These are phyloP conservation scores for Ornithoptera priamus DNA, from an alignment of 2,888 invertebrate genomes.

Conservation along the genomic window DNA sequence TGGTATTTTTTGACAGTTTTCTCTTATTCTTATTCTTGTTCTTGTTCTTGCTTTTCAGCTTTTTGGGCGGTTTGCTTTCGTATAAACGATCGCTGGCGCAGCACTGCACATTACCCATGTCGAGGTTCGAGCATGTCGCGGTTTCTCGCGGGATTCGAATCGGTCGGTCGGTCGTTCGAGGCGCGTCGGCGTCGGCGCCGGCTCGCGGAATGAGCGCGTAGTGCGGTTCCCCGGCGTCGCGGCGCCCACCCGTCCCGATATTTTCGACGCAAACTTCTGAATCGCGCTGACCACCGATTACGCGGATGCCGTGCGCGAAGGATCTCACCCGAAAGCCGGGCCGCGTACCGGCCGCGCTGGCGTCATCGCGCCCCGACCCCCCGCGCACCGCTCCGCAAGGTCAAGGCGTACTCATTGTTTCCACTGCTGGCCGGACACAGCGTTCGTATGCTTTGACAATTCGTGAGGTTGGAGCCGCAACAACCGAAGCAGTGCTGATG, in stretches of 20 bases:
- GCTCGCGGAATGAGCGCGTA: conserved; percentile 72
- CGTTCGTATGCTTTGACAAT: conserved; percentile 40
- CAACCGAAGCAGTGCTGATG: conserved; percentile 39
- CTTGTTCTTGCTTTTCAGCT: conserved; percentile 60
- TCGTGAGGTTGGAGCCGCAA: conserved; percentile 34
- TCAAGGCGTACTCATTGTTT: conserved; percentile 76
- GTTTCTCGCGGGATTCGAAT: conserved; percentile 69
- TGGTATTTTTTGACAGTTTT: conserved; percentile 40
- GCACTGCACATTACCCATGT: conserved; percentile 80
- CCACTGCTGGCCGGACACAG: conserved; percentile 56
- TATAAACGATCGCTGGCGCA: conserved; percentile 74
- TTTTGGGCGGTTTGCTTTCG: conserved; percentile 63
- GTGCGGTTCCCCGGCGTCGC: conserved; percentile 61
- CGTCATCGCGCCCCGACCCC: conserved; percentile 74
- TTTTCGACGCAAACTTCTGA: conserved; percentile 69
- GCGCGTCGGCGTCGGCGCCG: conserved; percentile 79
- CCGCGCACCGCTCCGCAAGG: conserved; percentile 61
- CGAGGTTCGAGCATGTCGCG: conserved; percentile 76
- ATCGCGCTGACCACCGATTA: conserved; percentile 74
- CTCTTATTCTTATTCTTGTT: conserved; percentile 51
- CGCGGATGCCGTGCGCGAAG: conserved; percentile 77
- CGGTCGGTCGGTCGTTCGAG: conserved; percentile 77
- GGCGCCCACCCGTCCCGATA: conserved; percentile 70
- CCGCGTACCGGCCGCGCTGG: conserved; percentile 70
- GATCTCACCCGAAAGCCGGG: conserved; percentile 79